phyloP scores from a whole-genome alignment of 1,140 invertebrate genomes.

The Musca domestica region DNA sequence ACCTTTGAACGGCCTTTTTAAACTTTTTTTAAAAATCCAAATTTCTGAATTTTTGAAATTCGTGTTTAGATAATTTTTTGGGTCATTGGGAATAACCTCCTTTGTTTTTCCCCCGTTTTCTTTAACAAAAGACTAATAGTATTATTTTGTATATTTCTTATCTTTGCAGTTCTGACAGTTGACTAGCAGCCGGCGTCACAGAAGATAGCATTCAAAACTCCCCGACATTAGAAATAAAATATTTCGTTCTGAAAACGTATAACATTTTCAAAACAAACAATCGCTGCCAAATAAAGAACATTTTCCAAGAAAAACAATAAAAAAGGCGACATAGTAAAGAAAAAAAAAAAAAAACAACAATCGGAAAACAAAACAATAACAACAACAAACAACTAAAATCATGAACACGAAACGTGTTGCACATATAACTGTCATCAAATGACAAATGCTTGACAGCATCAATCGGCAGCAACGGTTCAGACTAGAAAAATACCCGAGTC shows the following conservation, averaged over 20 bases:
- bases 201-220: slow-evolving; percentile 15
- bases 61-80: too few relatives aligned
- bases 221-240: background rate
- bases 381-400: slow-evolving; percentile 30
- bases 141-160: too few relatives aligned
- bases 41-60: too few relatives aligned
- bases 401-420: slow-evolving; percentile 52
- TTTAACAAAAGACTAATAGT: too few relatives aligned
- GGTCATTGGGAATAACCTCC: too few relatives aligned
- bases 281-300: background rate
- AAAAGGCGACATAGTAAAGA: slow-evolving; percentile 1
- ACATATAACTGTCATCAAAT: slow-evolving; percentile 54
- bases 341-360: too few relatives aligned
- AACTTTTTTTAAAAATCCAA: too few relatives aligned
- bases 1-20: too few relatives aligned
- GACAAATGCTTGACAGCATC: slow-evolving; percentile 54
- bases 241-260: background rate
- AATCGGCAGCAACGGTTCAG: slow-evolving; percentile 36
- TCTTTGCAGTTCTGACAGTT: too few relatives aligned
- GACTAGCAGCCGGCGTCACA: background rate
- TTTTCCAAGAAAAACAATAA: background rate
- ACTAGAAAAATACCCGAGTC: slow-evolving; percentile 24
- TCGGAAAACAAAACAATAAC: slow-evolving; percentile 16
- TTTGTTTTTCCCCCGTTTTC: too few relatives aligned
- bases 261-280: slow-evolving; percentile 16